Base-by-base conservation (phyloP, 2,113 vertebrate species). In the Nycticryphes semicollaris region DNA sequence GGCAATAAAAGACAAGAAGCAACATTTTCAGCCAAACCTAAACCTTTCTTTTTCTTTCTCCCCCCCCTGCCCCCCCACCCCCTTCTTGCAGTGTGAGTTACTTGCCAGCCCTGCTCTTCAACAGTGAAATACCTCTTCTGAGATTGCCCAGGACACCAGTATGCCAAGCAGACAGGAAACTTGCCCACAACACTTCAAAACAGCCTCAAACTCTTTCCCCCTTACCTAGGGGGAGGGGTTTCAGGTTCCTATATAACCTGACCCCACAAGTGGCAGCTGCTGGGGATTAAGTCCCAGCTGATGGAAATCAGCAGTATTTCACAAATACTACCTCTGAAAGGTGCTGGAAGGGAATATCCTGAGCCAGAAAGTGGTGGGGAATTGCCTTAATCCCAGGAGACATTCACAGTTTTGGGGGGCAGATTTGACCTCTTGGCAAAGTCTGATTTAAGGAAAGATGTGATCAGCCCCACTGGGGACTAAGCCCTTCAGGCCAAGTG, bases 131-230 rank as follows among this genome's bases (percentile, higher is more conserved):
- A 25, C 1, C 2, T 33, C 54, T 57, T 64, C 21, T 11, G 37
- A 69, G 3, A 2, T 14, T 39, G 9, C 15, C 17, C 39, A 3
- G 3, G 9, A n/a, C n/a, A 76, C 7, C 3, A 59, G 13, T 39
- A 33, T 0, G 0, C 41, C 3, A 5, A 21, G 8, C 7, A 87
- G 5, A 20, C 20, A 4, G 5, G 5, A 63, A 62, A 16, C 6
- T 21, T 1, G 0, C 2, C 18, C 14, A 56, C 14, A 33, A 0
- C 16, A 69, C 25, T 1, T 16, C 10, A n/a, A 39, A 78, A 30
- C 3, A 47, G 4, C 9, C 4, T 24, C 28, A 7, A 45, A 15
- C 22, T 4, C 14, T 45, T 45, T 7, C 3, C 9, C 3, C 25
- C 4, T 3, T 1, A 33, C 12, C 4, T 14, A 1, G 4, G 4